A percentile compares a stretch with the other conserved stretches of the same genome.
phyloP scores from a whole-genome alignment of 1,140 invertebrate species.

The Lasioglossum albipes region DNA sequence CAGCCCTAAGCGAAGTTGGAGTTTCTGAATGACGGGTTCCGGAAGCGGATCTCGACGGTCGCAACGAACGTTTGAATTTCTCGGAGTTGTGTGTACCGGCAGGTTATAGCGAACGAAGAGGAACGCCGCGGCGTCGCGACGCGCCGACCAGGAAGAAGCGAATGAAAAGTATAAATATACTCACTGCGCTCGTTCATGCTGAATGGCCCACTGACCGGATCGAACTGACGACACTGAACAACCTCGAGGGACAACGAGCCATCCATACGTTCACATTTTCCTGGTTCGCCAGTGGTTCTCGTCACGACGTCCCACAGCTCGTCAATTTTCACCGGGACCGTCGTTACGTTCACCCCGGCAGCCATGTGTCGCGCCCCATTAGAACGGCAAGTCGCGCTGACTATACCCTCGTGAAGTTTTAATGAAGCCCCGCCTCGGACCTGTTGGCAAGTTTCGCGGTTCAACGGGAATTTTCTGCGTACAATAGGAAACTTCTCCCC shows the following conservation, averaged over 20 bases:
- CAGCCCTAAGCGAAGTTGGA: no score
- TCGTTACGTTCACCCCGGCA: conserved; percentile 38
- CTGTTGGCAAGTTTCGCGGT: not conserved
- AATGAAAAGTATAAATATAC: conserved; percentile 57
- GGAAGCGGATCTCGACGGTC: no score
- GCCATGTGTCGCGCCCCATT: not conserved
- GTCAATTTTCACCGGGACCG: conserved; percentile 43
- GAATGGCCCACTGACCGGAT: conserved; percentile 77
- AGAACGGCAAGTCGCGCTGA: not conserved
- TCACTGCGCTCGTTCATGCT: conserved; percentile 75
- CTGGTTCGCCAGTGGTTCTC: conserved; percentile 58
- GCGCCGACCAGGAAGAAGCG: not conserved
- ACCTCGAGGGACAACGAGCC: conserved; percentile 73
- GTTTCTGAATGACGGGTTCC: no score
- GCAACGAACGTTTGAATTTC: not conserved
- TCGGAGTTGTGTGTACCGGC: not conserved
- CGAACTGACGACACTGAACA: conserved; percentile 78
- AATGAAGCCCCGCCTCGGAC: not conserved
- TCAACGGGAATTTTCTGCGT: no score
- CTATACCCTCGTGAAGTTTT: conserved; percentile 8
- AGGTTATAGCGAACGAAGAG: not conserved
- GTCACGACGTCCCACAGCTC: conserved; percentile 26
- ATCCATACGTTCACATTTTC: conserved; percentile 72
- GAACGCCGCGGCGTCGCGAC: no score
- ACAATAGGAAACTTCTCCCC: no score